Conservation (phyloP, 2,113 vertebrate species). For the Ancistrus triradiatus region DNA sequence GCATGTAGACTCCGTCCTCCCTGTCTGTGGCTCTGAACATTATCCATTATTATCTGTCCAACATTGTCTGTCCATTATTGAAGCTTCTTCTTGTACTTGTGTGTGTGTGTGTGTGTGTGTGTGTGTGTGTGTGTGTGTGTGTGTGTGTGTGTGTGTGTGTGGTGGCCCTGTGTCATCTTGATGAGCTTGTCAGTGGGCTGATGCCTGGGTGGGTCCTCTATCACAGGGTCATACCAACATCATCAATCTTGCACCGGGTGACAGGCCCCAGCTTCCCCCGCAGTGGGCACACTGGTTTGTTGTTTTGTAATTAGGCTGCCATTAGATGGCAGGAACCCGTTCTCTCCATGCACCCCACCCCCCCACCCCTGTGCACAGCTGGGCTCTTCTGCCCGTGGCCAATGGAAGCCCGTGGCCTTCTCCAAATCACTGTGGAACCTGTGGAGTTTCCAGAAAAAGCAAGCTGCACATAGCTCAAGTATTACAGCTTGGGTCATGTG, state of each 20-base stretch:
- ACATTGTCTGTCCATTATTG: slow-evolving; percentile 7
- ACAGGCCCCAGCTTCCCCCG: slow-evolving; percentile 61
- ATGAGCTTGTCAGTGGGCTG: slow-evolving; percentile 62
- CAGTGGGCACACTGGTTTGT: slow-evolving; percentile 73
- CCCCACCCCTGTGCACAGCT: slow-evolving; percentile 58
- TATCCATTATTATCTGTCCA: slow-evolving; percentile 20
- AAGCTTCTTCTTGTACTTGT: slow-evolving; percentile 15
- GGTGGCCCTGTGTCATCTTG: slow-evolving; percentile 48
- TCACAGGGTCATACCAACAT: slow-evolving; percentile 77
- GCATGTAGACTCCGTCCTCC: slow-evolving; percentile 7
- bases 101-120: slow-evolving; percentile 13
- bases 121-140: slow-evolving; percentile 18
- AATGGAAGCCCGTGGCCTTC: slow-evolving; percentile 31
- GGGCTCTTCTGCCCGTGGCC: slow-evolving; percentile 49
- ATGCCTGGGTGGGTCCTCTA: slow-evolving; percentile 69
- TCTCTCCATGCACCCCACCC: slow-evolving; percentile 50
- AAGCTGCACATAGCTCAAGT: slow-evolving; percentile 12
- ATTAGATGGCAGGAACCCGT: slow-evolving; percentile 77
- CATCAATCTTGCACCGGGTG: slow-evolving; percentile 74
- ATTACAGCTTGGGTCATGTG: slow-evolving; percentile 36
- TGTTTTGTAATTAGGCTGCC: slow-evolving; percentile 79
- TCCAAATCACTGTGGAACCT: slow-evolving; percentile 20
- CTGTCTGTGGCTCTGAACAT: neutral
- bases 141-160: slow-evolving; percentile 7
- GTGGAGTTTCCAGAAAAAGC: slow-evolving; percentile 18